Base-by-base conservation (phyloP, 1,140 invertebrate genomes). In the Caenorhabditis latens region DNA sequence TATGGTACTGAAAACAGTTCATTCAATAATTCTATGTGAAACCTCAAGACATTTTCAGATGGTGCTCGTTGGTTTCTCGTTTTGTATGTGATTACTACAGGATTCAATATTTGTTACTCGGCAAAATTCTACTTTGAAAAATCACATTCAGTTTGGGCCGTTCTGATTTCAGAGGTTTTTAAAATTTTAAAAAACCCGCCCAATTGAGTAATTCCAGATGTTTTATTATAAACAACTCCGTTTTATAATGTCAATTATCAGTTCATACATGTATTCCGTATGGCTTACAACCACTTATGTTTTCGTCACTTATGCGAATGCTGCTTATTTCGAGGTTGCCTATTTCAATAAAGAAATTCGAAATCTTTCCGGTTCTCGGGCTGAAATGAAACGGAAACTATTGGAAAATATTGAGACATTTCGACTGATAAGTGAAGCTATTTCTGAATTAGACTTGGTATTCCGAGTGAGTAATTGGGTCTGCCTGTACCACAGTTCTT, bases 181-280 rank as follows among this genome's bases (percentile, higher is more conserved):
- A 7, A 42, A 21, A 2, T 9, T 65, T 2, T 4, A 13, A 4
- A 13, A 8, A 32, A 40, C 32, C 40, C 40, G 0, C 0, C 1
- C 24, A 11, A 40, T 40, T n/a, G n/a, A 58, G 21, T n/a, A n/a
- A 58, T 65, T 65, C 40, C 61, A 65, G 61, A 65, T 65, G 61
- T 65, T 65, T 16, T 65, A 65, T 42, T 65, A 65, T 24, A 65
- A 65, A 65, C 7, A 65, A 42, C 61, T 65, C 9, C 61, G 61
- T 8, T 65, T 65, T 40, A 65, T 65, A 40, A 65, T 65, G 61
- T 65, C 61, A 40, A 65, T 65, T 65, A 65, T 65, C 21, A 65
- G 61, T 65, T 65, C 61, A 42, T 65, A 65, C 40, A 65, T 65
- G 61, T 65, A 65, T 40, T 65, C 61, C 16, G 61, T 65, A 8